Base-by-base conservation (phyloP, 2,113 vertebrate genomes). In the Sylvietta virens region DNA sequence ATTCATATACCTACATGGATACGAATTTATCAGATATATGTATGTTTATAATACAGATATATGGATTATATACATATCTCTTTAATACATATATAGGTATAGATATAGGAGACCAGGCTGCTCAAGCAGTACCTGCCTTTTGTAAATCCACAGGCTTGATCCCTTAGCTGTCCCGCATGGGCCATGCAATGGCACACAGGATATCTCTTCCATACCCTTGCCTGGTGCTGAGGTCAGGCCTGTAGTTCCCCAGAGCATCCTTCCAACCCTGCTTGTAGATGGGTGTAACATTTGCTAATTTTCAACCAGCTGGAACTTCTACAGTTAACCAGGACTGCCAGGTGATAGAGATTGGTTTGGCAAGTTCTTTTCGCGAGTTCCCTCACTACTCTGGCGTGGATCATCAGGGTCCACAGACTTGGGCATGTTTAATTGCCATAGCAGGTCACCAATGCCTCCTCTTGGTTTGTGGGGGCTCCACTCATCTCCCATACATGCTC, bases 161-260 rank as follows among this genome's bases (percentile, higher is more conserved):
- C 15, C 42, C 7, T 21, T 80, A 42, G 40, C 42, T 42, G 31
- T 50, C 18, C 35, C 50, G 13, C 35, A 35, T 22, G 42, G 27
- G n/a, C 31, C 9, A 11, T 11, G 16, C 16, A 79, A 27, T 48
- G 26, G 35, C 30, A 35, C 5, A 5, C 24, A 56, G 66, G 26
- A 37, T 33, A 23, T 47, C 22, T 47, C 40, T 28, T 57, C 50
- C 66, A 48, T 23, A 56, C 35, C 17, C 21, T 37, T 35, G 33
- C 35, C 17, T 10, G 8, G 17, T 80, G 37, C 26, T 1, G 0
- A 72, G 31, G 50, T 64, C 58, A 57, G 31, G n/a, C 19, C 11
- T 40, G 21, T 35, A 45, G 27, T 7, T 73, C 27, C 10, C 37
- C 16, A 42, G 12, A 51, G 16, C 0, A 0, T 40, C n/a, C 24